These are phyloP conservation scores for Nautilus pompilius DNA, from an alignment of 1,140 invertebrate species.

Conservation along the genomic window DNA sequence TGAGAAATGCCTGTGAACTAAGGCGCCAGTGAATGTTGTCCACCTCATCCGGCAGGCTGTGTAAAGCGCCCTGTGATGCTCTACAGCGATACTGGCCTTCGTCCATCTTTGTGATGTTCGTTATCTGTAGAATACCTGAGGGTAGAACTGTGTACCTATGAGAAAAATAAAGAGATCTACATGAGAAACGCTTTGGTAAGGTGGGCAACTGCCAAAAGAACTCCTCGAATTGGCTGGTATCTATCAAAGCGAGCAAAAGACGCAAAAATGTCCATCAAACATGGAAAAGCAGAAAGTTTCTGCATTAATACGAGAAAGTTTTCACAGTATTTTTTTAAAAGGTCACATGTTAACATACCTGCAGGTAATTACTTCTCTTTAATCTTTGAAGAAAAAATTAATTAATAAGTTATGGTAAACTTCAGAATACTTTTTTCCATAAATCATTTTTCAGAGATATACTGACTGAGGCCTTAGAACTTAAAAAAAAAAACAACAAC, in stretches of 20 bases:
- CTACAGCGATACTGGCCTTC: constrained; percentile 24
- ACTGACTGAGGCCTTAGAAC: too few relatives aligned
- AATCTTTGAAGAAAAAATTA: too few relatives aligned
- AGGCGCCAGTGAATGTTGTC: constrained; percentile 20
- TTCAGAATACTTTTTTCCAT: too few relatives aligned
- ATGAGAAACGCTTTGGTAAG: too few relatives aligned
- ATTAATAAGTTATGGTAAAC: too few relatives aligned
- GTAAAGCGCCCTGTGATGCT: constrained; percentile 17
- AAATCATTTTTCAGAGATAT: too few relatives aligned
- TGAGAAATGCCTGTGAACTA: constrained; percentile 20
- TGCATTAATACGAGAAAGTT: background rate
- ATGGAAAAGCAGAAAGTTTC: background rate
- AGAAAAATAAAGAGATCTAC: background rate
- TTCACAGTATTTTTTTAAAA: too few relatives aligned
- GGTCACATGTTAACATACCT: too few relatives aligned
- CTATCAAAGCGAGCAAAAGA: background rate
- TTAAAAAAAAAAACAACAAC: too few relatives aligned
- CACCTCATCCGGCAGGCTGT: constrained; percentile 19
- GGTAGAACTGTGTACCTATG: constrained; percentile 23
- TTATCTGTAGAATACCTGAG: constrained; percentile 28
- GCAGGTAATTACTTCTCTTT: too few relatives aligned
- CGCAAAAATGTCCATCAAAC: background rate
- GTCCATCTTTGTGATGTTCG: constrained; percentile 17
- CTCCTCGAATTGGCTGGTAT: too few relatives aligned
- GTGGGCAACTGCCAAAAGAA: too few relatives aligned